Evolutionary conservation across 2,888 invertebrate genomes (phyloP), one percentile per base, ranked within the genome.

Genomic region (Andrena praecox): DNA sequence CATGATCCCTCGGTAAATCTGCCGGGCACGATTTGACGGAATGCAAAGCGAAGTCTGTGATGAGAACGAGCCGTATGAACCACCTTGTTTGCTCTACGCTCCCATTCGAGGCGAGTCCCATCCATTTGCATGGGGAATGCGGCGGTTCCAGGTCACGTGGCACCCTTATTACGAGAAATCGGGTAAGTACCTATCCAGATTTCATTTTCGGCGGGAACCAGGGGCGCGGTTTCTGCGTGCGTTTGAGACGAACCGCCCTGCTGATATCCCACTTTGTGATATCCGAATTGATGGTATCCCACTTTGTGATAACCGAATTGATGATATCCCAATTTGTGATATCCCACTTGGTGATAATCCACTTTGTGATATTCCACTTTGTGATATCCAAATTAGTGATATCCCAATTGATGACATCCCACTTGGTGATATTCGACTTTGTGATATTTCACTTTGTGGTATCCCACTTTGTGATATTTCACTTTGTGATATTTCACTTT

Each of bases 1-100:
- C 83, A 82, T 82, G 83, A 83, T 83, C 33, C 82, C 63, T 16
- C 77, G 82, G 82, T 77, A 74, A 83, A 82, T 83, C 66, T 73
- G 56, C 31, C 70, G 20, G 63, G 35, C 24, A 33, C 42, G 68
- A 76, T 63, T 76, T 75, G 67, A 33, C 59, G 78, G 69, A 64
- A 70, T 66, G 59, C 69, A 69, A 52, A n/a, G 7, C 20, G 42
- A 16, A 5, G 59, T 59, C 42, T 54, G 63, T 8, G 33, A 64
- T 56, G 52, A 20, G 54, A 48, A 20, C 56, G 48, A 52, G 29
- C 67, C 67, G 73, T 63, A 68, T 67, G 56, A 64, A 69, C 70
- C 77, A 69, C 62, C 81, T 81, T 66, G 68, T 64, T 59, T 52
- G 33, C 69, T 59, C 52, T 63, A 35, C 72, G 63, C 59, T 66